Evolutionary conservation across 2,113 vertebrate species (phyloP), one percentile per base, ranked within the genome.

Genomic region (Protomyctophum bolini): DNA sequence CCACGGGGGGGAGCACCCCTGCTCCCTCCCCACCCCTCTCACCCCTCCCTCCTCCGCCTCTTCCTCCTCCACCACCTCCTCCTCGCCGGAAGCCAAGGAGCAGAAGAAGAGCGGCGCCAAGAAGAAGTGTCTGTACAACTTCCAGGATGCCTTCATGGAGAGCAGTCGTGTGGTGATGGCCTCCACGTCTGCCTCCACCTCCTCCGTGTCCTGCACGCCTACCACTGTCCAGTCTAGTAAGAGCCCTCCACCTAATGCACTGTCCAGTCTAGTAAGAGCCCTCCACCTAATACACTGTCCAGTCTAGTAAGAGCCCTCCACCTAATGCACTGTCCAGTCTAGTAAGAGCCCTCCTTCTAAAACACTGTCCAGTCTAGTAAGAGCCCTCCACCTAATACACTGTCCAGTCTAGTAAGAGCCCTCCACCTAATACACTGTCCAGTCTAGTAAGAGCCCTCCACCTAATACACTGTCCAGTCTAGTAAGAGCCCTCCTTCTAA

Each of bases 51-150:
- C 92, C 15, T 76, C 85, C 51, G 83, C 92, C 15, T 76, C 83
- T 1, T 76, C 81, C 0, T 88, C 86, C 0, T 84, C 85, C 0
- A 88, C 87, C 0, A 88, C 92, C 8, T 86, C 92, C 47, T 81
- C 90, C 76, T 88, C 89, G 79, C 83, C 88, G 10, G 96, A 97
- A 52, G 91, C 92, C 82, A 98, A 95, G 82, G 96, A 98, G 82
- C 89, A 87, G 87, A 98, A 95, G 83, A 97, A 97, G 91, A 95
- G 86, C 12, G 80, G 93, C 62, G 93, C 94, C 58, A 97, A 97
- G 91, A 98, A 98, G 93, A 99, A 99, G 89, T 98, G 97, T 94
- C 93, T 98, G 61, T 98, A 98, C 87, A 98, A 96, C 91, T 99
- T 98, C 93, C 97, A 98, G 90, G 97, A 98, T 91, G 95, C 96